A percentile compares a stretch with the other conserved stretches of the same genome.
phyloP scores from a whole-genome alignment of 2,113 vertebrate species.

The Heptranchias perlo region DNA sequence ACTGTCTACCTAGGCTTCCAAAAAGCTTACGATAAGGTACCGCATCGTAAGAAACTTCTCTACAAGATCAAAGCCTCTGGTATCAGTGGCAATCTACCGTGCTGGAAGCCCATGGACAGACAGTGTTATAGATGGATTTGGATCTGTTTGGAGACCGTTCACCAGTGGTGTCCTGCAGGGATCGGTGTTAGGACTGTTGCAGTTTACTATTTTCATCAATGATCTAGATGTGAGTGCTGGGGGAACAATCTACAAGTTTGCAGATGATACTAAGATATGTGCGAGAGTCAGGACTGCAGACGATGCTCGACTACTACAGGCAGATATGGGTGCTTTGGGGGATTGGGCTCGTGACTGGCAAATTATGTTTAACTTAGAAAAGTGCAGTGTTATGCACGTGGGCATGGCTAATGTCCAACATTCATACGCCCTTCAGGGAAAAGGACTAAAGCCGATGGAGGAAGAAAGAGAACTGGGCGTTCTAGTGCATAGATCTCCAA shows the following conservation, averaged over 20 bases:
- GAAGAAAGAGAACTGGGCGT: background rate
- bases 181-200: no score
- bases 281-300: background rate
- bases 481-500: background rate
- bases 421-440: background rate
- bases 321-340: background rate
- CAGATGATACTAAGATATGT: background rate
- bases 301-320: background rate
- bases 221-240: background rate
- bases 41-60: no score
- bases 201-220: no score
- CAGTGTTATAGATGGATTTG: background rate
- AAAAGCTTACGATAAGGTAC: background rate
- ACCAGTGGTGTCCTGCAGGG: no score
- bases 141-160: background rate
- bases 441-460: background rate
- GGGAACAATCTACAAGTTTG: background rate
- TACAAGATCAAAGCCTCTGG: background rate
- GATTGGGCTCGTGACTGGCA: background rate
- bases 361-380: background rate
- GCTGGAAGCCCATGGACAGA: background rate
- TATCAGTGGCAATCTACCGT: background rate
- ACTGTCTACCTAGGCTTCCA: background rate
- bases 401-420: background rate
- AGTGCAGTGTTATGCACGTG: background rate